These are phyloP conservation scores for Phylloscopus trochiloides DNA, from an alignment of 2,113 vertebrate genomes.

Conservation along the genomic window DNA sequence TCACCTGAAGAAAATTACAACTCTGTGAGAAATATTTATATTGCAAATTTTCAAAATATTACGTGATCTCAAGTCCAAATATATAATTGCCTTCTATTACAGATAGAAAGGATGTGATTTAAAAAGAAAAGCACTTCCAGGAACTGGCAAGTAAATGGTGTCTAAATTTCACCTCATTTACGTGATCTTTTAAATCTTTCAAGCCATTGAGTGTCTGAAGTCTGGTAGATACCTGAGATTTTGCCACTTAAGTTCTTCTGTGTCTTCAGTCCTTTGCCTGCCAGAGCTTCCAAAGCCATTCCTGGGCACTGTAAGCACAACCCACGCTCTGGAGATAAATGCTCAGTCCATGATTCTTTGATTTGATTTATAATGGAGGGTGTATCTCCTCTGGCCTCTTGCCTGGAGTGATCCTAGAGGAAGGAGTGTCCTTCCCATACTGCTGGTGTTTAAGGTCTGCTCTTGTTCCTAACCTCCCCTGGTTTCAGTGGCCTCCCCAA, in stretches of 20 bases:
- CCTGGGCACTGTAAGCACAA: not conserved
- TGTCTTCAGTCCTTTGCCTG: not conserved
- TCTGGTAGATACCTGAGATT: not conserved
- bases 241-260: not conserved
- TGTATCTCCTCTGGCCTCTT: not conserved
- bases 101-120: not conserved
- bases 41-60: slow-evolving; percentile 16
- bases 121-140: not conserved
- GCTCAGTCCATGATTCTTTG: not conserved
- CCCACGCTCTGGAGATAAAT: not conserved
- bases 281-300: not conserved
- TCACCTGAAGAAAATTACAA: slow-evolving; percentile 55
- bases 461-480: not conserved
- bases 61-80: not conserved
- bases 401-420: not conserved
- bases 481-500: not conserved
- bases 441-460: not conserved
- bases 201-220: not conserved
- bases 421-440: not conserved
- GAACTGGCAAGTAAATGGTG: not conserved
- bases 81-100: not conserved
- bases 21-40: slow-evolving; percentile 39
- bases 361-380: not conserved
- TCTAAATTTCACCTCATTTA: not conserved
- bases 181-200: not conserved